These are phyloP conservation scores for Vannuccia rotundouncinata DNA, from an alignment of 2,888 invertebrate genomes.

Conservation along the genomic window DNA sequence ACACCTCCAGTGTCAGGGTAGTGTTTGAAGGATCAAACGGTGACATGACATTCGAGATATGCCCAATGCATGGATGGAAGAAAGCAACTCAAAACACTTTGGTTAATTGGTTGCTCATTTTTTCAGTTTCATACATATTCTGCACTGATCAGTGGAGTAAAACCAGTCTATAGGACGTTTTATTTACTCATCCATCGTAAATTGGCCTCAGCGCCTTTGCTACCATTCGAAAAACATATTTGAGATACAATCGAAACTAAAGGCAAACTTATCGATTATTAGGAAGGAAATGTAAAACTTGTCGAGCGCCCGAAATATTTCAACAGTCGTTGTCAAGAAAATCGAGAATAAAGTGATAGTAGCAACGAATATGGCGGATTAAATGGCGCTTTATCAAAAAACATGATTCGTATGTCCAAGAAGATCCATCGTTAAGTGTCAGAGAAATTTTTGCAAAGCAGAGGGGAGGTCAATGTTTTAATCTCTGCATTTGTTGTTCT, in stretches of 20 bases:
- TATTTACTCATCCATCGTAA: not conserved
- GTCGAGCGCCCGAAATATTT: too few species aligned
- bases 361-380: too few species aligned
- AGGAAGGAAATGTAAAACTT: conserved; percentile 8
- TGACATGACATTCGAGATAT: conserved; percentile 9
- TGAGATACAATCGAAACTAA: not conserved
- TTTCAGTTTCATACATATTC: not conserved
- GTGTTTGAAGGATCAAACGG: conserved; percentile 15
- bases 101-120: not conserved
- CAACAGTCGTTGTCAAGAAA: too few species aligned
- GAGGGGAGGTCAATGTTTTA: too few species aligned
- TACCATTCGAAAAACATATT: not conserved
- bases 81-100: not conserved
- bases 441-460: too few species aligned
- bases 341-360: too few species aligned
- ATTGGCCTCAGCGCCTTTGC: not conserved
- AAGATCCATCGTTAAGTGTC: too few species aligned
- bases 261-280: not conserved
- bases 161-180: not conserved
- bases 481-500: too few species aligned
- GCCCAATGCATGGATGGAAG: not conserved
- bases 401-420: too few species aligned
- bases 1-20: conserved; percentile 5
- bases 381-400: too few species aligned
- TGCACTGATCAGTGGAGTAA: not conserved